A percentile compares a stretch with the other conserved stretches of the same genome.
These are phyloP conservation scores for Halcyon smyrnensis DNA, from an alignment of 2,797 vertebrate genomes.

Conservation along the genomic window DNA sequence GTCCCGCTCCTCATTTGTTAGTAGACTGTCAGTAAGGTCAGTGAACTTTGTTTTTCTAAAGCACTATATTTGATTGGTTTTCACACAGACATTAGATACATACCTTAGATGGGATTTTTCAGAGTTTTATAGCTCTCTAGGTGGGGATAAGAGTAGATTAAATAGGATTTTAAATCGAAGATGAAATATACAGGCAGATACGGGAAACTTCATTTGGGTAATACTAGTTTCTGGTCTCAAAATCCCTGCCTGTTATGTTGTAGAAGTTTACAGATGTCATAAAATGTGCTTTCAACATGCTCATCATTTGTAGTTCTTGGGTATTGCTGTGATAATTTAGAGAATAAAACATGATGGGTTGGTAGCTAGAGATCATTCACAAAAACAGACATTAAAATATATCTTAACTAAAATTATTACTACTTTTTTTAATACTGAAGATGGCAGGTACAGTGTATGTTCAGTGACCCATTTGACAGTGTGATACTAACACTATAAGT, in stretches of 20 bases:
- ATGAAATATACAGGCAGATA: background rate
- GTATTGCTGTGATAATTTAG: background rate
- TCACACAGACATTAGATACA: background rate
- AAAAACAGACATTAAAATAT: background rate
- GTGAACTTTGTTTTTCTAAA: background rate
- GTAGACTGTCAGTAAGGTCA: background rate
- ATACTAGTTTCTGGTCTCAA: background rate
- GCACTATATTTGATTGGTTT: fast-evolving
- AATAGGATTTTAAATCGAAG: background rate
- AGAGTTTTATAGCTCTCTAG: background rate
- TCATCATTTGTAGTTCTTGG: background rate
- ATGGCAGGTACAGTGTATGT: background rate
- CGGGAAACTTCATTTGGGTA: background rate
- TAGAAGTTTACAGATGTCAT: background rate
- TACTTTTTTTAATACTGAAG: background rate
- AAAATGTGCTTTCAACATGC: background rate
- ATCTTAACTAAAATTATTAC: background rate
- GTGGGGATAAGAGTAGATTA: background rate
- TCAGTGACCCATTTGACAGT: background rate
- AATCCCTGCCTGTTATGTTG: background rate
- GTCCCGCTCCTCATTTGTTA: background rate
- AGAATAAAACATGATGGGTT: background rate
- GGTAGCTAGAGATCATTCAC: background rate
- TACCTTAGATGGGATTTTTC: background rate
- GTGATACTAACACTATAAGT: background rate